A percentile compares a stretch with the other conserved stretches of the same genome.
Conservation (phyloP, 2,797 vertebrate genomes). For the Rhincodon typus region DNA sequence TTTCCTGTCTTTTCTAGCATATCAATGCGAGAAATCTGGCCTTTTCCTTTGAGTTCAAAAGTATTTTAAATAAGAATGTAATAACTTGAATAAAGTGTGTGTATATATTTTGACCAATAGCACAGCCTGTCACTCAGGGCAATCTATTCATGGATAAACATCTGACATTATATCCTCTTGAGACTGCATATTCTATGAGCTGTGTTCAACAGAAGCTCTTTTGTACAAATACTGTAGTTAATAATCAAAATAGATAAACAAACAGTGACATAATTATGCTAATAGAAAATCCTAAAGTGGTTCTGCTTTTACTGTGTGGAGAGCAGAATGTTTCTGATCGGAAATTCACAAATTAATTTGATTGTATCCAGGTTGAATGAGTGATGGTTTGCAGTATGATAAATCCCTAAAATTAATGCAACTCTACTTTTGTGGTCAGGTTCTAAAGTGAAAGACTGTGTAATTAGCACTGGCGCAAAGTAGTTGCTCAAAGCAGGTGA, state of each 20-base stretch:
- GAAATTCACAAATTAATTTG: slow-evolving; percentile 6
- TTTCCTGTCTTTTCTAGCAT: background rate
- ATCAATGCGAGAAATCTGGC: background rate
- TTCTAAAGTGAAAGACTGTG: background rate
- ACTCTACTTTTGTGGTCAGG: background rate
- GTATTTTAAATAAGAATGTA: background rate
- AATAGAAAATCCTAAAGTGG: background rate
- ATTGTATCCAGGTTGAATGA: background rate
- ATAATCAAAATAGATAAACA: background rate
- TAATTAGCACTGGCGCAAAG: background rate
- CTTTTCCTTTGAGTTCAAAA: background rate
- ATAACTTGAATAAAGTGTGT: background rate
- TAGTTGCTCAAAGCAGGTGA: background rate
- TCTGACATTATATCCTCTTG: background rate
- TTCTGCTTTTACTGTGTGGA: background rate
- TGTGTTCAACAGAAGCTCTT: background rate
- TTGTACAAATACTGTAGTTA: background rate
- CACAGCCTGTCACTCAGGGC: background rate
- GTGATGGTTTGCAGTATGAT: background rate
- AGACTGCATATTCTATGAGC: background rate
- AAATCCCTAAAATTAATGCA: background rate
- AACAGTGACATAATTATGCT: too few relatives aligned
- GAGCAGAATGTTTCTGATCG: background rate
- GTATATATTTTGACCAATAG: background rate
- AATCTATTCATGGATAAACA: slow-evolving; percentile 8